Conservation (phyloP, 2,888 invertebrate species). For the Hirtodrosophila cameraria region DNA sequence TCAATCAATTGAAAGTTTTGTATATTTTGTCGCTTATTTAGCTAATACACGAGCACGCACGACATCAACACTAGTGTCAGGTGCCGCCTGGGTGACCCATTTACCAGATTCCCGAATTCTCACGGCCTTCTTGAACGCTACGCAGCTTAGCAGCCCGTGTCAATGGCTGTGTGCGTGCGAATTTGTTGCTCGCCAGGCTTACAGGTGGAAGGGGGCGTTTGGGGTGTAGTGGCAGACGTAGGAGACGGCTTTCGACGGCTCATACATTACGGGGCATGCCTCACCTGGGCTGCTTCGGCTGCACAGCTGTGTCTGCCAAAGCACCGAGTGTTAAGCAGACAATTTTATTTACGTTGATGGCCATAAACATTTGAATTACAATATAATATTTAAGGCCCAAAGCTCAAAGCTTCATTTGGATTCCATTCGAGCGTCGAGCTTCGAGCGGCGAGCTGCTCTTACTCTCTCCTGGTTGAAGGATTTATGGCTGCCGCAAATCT, state of each 20-base stretch:
- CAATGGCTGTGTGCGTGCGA: slow-evolving; percentile 71
- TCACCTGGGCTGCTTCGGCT: slow-evolving; percentile 29
- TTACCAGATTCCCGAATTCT: slow-evolving; percentile 30
- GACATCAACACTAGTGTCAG: neutral
- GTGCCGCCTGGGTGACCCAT: slow-evolving; percentile 33
- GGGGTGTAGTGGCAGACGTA: slow-evolving; percentile 10
- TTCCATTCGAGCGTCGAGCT: slow-evolving; percentile 1
- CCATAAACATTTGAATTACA: slow-evolving; percentile 79
- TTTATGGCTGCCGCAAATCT: slow-evolving; percentile 75
- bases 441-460: slow-evolving; percentile 11
- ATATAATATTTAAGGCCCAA: slow-evolving; percentile 71
- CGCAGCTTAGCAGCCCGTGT: slow-evolving; percentile 69
- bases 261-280: slow-evolving; percentile 56
- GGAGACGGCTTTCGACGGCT: slow-evolving; percentile 21
- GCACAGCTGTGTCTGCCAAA: slow-evolving; percentile 38
- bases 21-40: too few species aligned
- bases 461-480: slow-evolving; percentile 53
- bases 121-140: slow-evolving; percentile 13
- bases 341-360: slow-evolving; percentile 77
- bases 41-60: too few species aligned
- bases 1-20: too few species aligned
- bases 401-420: slow-evolving; percentile 32
- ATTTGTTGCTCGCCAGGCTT: slow-evolving; percentile 63
- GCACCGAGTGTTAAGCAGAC: slow-evolving; percentile 58
- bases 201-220: slow-evolving; percentile 14